Conservation (phyloP, 1,140 invertebrate genomes). For the Platyscapa corneri region DNA sequence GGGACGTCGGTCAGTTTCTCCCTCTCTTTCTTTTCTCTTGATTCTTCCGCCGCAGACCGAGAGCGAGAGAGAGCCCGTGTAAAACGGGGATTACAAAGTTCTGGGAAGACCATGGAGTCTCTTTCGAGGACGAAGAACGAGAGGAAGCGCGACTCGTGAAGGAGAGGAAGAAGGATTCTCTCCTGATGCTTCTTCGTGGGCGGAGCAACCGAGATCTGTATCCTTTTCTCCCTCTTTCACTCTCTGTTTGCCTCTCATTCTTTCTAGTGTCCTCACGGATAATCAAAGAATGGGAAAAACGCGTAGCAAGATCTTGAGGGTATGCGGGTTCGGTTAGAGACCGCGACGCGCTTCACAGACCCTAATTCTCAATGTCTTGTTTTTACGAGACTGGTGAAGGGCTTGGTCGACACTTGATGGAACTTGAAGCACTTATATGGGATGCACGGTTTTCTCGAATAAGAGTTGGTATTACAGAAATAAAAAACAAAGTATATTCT, state of each 20-base stretch:
- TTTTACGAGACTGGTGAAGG: constrained; percentile 8
- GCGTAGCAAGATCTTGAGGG: not conserved
- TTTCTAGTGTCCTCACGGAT: constrained; percentile 8
- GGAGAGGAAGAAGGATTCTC: constrained; percentile 21
- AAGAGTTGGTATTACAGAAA: not conserved
- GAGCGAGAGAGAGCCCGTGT: not conserved
- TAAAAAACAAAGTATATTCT: not conserved
- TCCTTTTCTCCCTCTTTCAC: not conserved
- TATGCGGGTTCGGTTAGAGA: not conserved
- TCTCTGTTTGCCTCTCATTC: not conserved
- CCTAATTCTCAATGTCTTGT: constrained; percentile 23
- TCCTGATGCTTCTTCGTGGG: constrained; percentile 7
- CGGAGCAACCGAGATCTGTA: constrained; percentile 21
- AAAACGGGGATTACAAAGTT: constrained; percentile 18
- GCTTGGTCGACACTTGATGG: not conserved
- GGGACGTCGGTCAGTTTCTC: constrained; percentile 52
- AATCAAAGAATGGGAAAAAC: constrained; percentile 31
- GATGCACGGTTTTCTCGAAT: not conserved
- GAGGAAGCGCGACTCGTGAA: constrained; percentile 17
- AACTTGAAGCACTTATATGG: not conserved
- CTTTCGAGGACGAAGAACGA: constrained; percentile 13
- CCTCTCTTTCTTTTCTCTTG: not conserved
- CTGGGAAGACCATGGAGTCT: constrained; percentile 7
- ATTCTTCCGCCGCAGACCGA: not conserved
- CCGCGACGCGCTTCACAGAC: constrained; percentile 6